Conservation (phyloP, 2,113 vertebrate genomes). For the Neolamprologus fasciatus region DNA sequence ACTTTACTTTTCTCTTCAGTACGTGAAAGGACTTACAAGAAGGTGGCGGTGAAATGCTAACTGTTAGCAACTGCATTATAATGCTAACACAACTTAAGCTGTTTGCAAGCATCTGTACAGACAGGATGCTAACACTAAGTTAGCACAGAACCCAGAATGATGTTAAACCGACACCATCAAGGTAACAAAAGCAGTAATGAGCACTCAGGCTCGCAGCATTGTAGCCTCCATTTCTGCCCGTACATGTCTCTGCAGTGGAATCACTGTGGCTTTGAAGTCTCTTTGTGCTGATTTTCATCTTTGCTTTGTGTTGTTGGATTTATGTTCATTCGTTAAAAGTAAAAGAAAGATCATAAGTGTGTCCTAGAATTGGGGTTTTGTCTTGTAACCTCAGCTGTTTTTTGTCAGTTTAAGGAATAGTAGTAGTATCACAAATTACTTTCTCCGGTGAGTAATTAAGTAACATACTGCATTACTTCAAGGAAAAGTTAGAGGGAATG, state of each 20-base stretch:
- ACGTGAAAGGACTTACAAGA: neutral
- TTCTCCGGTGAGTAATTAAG: neutral
- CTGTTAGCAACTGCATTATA: neutral
- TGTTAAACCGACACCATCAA: neutral
- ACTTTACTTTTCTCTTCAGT: neutral
- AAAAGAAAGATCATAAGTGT: neutral
- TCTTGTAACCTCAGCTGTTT: neutral
- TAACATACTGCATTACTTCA: neutral
- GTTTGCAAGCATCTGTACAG: neutral
- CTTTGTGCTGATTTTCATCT: neutral
- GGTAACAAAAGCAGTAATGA: neutral
- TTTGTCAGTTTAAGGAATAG: neutral
- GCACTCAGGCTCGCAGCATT: neutral
- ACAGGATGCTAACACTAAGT: neutral
- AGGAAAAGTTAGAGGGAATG: neutral
- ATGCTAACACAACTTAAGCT: neutral
- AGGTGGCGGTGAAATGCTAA: neutral
- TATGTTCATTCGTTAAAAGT: neutral
- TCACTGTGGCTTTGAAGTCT: neutral
- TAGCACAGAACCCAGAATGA: neutral
- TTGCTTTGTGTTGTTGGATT: neutral
- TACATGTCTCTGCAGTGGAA: neutral
- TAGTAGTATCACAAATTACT: neutral
- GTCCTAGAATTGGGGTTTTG: neutral
- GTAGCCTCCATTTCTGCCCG: neutral